A percentile compares a stretch with the other conserved stretches of the same genome.
Evolutionary conservation across 2,888 invertebrate genomes (phyloP).

Genomic region (Orchesella flavescens): DNA sequence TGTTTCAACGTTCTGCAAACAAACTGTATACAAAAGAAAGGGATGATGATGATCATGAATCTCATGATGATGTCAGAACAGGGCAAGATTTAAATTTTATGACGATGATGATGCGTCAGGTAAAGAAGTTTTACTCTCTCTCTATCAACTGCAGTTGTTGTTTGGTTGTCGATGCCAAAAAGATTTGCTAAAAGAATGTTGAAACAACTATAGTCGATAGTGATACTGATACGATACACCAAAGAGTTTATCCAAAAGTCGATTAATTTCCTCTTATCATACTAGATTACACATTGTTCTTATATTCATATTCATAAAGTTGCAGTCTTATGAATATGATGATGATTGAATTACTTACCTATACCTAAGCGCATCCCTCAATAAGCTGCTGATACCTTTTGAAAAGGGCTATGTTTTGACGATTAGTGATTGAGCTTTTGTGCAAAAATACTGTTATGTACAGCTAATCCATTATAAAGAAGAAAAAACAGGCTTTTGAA

Average conservation of each 20-base stretch:
- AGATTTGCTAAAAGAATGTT: background rate
- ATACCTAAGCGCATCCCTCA: background rate
- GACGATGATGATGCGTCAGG: conserved; percentile 26
- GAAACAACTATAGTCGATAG: no score
- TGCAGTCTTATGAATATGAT: no score
- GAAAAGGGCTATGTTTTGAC: background rate
- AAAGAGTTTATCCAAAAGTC: background rate
- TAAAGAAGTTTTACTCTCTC: background rate
- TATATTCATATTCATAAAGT: background rate
- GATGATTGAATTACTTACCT: background rate
- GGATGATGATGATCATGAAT: background rate
- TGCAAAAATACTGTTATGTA: conserved; percentile 8
- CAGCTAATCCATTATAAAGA: conserved; percentile 11
- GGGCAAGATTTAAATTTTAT: conserved; percentile 26
- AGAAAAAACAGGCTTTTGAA: conserved; percentile 6
- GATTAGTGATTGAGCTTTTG: background rate
- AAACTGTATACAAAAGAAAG: no score
- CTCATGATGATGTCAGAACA: background rate
- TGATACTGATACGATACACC: background rate
- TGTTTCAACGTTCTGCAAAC: background rate
- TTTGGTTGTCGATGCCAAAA: conserved; percentile 3
- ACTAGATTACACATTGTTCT: background rate
- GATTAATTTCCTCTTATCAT: conserved; percentile 8
- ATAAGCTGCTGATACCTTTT: background rate
- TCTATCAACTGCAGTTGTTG: background rate